Conservation (phyloP, 2,113 vertebrate species). For the Lasiurus cinereus region DNA sequence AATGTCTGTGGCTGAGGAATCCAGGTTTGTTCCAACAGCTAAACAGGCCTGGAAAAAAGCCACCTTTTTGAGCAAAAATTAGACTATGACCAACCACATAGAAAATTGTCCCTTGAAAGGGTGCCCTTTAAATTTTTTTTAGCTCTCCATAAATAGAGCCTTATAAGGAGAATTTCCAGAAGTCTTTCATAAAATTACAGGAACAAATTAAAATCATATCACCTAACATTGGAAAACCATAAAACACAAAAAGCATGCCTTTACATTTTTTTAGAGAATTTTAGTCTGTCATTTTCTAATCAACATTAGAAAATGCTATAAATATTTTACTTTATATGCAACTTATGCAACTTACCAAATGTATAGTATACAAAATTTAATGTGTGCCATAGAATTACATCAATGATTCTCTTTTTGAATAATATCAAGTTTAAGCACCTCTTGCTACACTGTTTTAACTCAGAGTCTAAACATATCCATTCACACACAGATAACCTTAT, state of each 20-base stretch:
- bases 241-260: constrained; percentile 11
- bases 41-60: constrained; percentile 52
- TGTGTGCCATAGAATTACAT: constrained; percentile 20
- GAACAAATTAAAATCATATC: constrained; percentile 38
- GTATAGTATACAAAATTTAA: neutral
- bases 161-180: constrained; percentile 21
- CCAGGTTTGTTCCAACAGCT: constrained; percentile 24
- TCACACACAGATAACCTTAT: neutral
- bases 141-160: neutral
- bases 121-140: neutral
- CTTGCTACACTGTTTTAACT: constrained; percentile 5
- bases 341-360: constrained; percentile 34
- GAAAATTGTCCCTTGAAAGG: constrained; percentile 41
- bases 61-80: constrained; percentile 82
- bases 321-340: constrained; percentile 33
- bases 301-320: neutral
- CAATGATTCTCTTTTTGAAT: neutral
- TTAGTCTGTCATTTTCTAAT: constrained; percentile 1
- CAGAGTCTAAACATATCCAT: neutral
- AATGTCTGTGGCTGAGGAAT: constrained; percentile 35
- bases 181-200: constrained; percentile 38
- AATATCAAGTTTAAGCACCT: neutral
- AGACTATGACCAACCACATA: constrained; percentile 34
- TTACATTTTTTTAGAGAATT: neutral
- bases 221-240: neutral